Evolutionary conservation across 2,888 invertebrate species (phyloP), one percentile per base, ranked within the genome.

Genomic region (Patella caerulea): DNA sequence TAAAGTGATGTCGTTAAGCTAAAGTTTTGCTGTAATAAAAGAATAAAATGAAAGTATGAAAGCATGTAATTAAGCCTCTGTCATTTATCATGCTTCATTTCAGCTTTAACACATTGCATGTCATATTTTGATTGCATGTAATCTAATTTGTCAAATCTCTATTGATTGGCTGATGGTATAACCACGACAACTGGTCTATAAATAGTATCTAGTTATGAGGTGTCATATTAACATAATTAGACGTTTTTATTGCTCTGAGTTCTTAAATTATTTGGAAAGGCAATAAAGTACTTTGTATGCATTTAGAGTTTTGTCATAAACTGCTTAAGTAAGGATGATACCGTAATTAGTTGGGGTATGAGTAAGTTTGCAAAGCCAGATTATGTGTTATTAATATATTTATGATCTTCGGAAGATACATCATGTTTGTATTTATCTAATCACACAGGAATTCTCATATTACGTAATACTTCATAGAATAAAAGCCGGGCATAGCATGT

Each of bases 41-140:
- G 24, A 65, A 19, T 65, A 65, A 65, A 65, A 19, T 65, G 24
- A 65, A 65, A 65, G 65, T 65, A 65, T 19, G 24, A 65, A 65
- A 24, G 19, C 19, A 65, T 65, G 65, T 65, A 65, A 65, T 65
- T 65, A 65, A 65, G 65, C 19, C 65, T 65, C 19, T 65, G 65
- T 65, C 65, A 24, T 65, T 65, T 65, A 65, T 65, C 65, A 65
- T 65, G 65, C 65, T 65, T 65, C 65, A 65, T 12, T 65, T 65
- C 65, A 24, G 19, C 65, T 15, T 24, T 65, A 65, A 65, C 65
- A 65, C 65, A 65, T 65, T 65, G 65, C 65, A 65, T 65, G 65
- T 65, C 65, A 65, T 65, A 65, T 65, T 65, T 65, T 65, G 65
- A 65, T 65, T 65, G 65, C 65, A 24, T 65, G 65, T 65, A 65